These are phyloP conservation scores for Thaleichthys pacificus DNA, from an alignment of 2,797 vertebrate species.

Conservation along the genomic window DNA sequence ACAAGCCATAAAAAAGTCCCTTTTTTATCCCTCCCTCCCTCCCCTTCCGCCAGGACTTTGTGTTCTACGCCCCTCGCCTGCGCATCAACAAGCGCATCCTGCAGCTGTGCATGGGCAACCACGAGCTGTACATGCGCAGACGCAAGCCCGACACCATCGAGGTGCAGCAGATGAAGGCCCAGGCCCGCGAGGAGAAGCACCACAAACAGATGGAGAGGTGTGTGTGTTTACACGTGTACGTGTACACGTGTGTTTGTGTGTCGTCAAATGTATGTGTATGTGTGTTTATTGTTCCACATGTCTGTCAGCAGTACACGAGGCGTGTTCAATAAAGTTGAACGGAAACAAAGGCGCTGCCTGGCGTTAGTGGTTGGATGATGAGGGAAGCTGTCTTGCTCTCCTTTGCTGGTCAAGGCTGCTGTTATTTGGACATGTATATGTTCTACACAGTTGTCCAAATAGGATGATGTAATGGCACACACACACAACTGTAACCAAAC, in stretches of 20 bases:
- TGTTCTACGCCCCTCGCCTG: constrained; percentile 92
- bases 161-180: constrained; percentile 98
- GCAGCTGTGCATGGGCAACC: constrained; percentile 97
- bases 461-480: constrained; percentile 34
- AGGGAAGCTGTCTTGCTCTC: too few relatives aligned
- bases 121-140: constrained; percentile 93
- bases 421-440: constrained; percentile 44
- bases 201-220: constrained; percentile 87
- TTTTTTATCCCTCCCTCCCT: background rate
- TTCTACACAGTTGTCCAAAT: constrained; percentile 68
- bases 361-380: too few relatives aligned
- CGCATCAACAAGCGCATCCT: constrained; percentile 96
- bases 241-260: background rate
- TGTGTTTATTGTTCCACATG: background rate
- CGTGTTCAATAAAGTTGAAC: too few relatives aligned
- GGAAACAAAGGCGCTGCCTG: too few relatives aligned
- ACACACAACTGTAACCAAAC: background rate
- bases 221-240: constrained; percentile 29
- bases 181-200: constrained; percentile 92
- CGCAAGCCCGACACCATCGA: constrained; percentile 96
- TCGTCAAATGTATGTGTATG: background rate
- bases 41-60: constrained; percentile 81
- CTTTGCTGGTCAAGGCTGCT: constrained; percentile 40
- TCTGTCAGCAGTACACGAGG: background rate
- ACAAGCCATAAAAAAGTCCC: too few relatives aligned